Conservation (phyloP, 2,888 invertebrate species). For the Phytoseiulus persimilis region DNA sequence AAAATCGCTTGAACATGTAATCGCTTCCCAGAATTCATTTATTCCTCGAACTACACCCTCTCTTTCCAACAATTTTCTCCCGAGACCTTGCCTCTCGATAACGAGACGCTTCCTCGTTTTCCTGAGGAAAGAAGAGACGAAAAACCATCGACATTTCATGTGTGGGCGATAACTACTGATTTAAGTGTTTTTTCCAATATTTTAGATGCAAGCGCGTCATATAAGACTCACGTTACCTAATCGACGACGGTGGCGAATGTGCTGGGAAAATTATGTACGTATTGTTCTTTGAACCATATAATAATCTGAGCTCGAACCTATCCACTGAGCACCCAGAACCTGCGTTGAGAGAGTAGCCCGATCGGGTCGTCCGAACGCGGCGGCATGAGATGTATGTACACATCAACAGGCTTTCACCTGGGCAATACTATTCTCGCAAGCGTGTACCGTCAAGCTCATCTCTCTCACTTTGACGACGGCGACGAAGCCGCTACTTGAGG, state of each 20-base stretch:
- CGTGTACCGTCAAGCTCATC: no score
- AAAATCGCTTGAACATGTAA: background rate
- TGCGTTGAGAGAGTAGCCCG: no score
- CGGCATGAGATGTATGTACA: no score
- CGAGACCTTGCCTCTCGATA: no score
- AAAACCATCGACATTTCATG: background rate
- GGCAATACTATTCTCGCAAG: no score
- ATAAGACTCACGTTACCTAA: slow-evolving; percentile 31
- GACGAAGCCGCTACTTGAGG: no score
- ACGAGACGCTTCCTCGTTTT: no score
- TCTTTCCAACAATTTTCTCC: background rate
- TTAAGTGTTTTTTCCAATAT: background rate
- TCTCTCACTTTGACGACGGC: no score
- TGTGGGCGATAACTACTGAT: background rate
- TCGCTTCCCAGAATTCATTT: background rate
- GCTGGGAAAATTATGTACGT: slow-evolving; percentile 38
- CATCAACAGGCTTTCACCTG: no score
- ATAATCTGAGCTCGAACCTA: background rate
- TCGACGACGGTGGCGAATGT: slow-evolving; percentile 35
- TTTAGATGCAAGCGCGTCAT: slow-evolving; percentile 35
- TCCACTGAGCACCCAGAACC: slow-evolving; percentile 7
- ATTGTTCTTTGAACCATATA: background rate
- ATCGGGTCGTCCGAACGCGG: no score
- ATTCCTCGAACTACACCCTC: background rate
- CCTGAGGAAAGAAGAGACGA: no score